Evolutionary conservation across 1,140 invertebrate genomes (phyloP).

Genomic region (Hycleus cichorii): DNA sequence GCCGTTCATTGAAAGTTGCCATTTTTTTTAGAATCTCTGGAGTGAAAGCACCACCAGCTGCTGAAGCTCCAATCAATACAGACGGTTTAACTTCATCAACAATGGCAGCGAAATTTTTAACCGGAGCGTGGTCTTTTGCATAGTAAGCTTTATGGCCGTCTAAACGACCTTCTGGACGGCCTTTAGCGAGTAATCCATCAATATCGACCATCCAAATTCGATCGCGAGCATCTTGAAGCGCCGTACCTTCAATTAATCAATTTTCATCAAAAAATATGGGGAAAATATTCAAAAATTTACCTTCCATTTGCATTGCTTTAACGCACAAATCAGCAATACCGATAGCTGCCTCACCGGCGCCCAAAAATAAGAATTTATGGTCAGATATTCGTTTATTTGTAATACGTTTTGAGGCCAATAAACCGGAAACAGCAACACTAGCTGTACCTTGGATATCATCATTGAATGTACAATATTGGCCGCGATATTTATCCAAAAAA

Average conservation of each 20-base stretch:
- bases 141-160: slow-evolving; percentile 72
- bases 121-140: slow-evolving; percentile 72
- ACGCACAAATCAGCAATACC: slow-evolving; percentile 83
- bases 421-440: slow-evolving; percentile 78
- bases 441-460: slow-evolving; percentile 97
- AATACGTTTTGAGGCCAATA: slow-evolving; percentile 73
- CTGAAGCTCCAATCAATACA: slow-evolving; percentile 83
- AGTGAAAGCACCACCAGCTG: slow-evolving; percentile 80
- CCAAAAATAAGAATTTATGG: slow-evolving; percentile 82
- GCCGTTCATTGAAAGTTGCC: slow-evolving; percentile 76
- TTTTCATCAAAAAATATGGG: too few species aligned
- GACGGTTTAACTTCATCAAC: slow-evolving; percentile 78
- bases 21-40: slow-evolving; percentile 77
- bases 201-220: slow-evolving; percentile 89
- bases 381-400: slow-evolving; percentile 73
- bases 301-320: slow-evolving; percentile 79
- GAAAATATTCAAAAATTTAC: too few species aligned
- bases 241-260: slow-evolving; percentile 42
- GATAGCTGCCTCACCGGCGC: slow-evolving; percentile 86
- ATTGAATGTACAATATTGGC: slow-evolving; percentile 90
- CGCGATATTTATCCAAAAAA: slow-evolving; percentile 79
- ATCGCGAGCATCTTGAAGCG: slow-evolving; percentile 63
- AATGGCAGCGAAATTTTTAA: slow-evolving; percentile 69
- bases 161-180: slow-evolving; percentile 63
- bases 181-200: slow-evolving; percentile 69